Conservation (phyloP, 1,140 invertebrate species). For the Armadillidium nasatum region DNA sequence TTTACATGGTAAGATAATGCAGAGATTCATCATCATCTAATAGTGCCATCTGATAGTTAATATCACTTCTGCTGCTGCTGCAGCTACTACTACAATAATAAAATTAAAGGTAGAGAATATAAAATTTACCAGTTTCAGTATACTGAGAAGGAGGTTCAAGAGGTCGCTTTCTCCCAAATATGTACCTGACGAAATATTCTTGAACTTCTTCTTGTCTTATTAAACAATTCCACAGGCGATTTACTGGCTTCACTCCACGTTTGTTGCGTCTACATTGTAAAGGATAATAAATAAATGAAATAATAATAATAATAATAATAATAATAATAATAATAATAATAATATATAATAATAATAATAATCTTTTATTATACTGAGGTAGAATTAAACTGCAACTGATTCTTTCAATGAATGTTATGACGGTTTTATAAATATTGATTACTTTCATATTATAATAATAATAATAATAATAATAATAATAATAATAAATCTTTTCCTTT, state of each 20-base stretch:
- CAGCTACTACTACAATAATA: too few relatives aligned
- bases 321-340: slow-evolving; percentile 39
- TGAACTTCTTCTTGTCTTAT: slow-evolving; percentile 88
- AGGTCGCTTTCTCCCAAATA: slow-evolving; percentile 60
- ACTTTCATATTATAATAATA: too few relatives aligned
- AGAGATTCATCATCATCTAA: too few relatives aligned
- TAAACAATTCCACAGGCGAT: slow-evolving; percentile 88
- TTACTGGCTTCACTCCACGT: slow-evolving; percentile 69
- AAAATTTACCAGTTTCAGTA: slow-evolving; percentile 21
- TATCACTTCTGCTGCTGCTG: too few relatives aligned
- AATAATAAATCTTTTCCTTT: too few relatives aligned
- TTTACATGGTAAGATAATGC: too few relatives aligned
- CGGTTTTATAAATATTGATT: too few relatives aligned
- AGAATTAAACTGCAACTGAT: too few relatives aligned
- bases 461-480: too few relatives aligned
- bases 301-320: slow-evolving; percentile 40
- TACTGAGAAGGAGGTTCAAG: slow-evolving; percentile 29
- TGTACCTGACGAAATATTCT: slow-evolving; percentile 90
- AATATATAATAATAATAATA: slow-evolving; percentile 12
- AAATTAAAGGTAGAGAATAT: too few relatives aligned
- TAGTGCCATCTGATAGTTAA: too few relatives aligned
- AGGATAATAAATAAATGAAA: slow-evolving; percentile 20
- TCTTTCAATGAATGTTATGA: too few relatives aligned
- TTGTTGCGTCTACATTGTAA: slow-evolving; percentile 54
- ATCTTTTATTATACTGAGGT: not conserved